Evolutionary conservation across 1,140 invertebrate species (phyloP).

Genomic region (Samia ricini): DNA sequence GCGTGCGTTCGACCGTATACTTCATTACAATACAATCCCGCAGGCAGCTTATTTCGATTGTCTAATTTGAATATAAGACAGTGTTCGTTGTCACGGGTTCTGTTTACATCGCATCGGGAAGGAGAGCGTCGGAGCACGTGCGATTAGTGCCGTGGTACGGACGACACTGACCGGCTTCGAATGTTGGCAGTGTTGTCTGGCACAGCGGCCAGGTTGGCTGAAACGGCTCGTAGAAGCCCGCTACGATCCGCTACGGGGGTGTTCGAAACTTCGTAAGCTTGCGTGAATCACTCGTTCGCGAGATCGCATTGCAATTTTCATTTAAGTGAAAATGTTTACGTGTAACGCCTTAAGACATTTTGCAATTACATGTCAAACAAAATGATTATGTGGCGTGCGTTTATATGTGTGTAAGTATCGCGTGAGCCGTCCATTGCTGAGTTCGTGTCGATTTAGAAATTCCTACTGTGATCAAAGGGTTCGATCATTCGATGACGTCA

Average conservation of each 20-base stretch:
- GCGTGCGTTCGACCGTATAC: background rate
- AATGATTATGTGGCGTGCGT: constrained; percentile 6
- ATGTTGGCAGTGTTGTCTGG: background rate
- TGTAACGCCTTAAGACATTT: constrained; percentile 23
- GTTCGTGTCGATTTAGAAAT: background rate
- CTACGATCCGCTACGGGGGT: constrained; percentile 57
- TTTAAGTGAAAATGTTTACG: constrained; percentile 25
- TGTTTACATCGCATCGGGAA: constrained; percentile 17
- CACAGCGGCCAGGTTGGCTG: background rate
- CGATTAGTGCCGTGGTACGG: constrained; percentile 35
- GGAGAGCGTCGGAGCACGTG: constrained; percentile 31
- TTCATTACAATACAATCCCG: constrained; percentile 55
- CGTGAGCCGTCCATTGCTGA: constrained; percentile 19
- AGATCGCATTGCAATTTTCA: constrained; percentile 16
- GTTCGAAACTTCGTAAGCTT: constrained; percentile 43
- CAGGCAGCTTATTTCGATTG: constrained; percentile 37
- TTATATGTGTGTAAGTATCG: too few species aligned
- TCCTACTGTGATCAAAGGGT: background rate
- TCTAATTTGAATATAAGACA: constrained; percentile 46
- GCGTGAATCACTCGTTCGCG: constrained; percentile 28
- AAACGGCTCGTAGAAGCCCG: constrained; percentile 35
- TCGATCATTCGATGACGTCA: background rate
- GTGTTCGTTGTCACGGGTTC: constrained; percentile 34
- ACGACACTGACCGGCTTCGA: constrained; percentile 36
- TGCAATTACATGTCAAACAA: constrained; percentile 24